Conservation (phyloP, 2,113 vertebrate genomes). For the Seriola dumerili region DNA sequence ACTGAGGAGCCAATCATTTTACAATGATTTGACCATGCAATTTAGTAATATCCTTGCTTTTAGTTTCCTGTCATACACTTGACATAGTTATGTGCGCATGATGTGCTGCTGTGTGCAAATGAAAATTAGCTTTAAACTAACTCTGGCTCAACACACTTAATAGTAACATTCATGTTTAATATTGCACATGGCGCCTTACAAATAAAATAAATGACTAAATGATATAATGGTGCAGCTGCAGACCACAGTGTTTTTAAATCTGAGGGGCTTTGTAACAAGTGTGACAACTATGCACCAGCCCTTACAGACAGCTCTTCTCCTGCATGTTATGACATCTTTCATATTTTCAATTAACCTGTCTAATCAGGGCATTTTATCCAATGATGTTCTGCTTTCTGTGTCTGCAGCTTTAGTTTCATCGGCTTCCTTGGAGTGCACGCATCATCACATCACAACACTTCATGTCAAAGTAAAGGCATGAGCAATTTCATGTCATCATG, state of each 20-base stretch:
- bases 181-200: background rate
- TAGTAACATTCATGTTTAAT: too few relatives aligned
- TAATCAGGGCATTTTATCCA: background rate
- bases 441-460: conserved; percentile 18
- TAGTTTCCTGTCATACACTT: background rate
- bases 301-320: background rate
- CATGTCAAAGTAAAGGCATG: background rate
- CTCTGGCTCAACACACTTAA: too few relatives aligned
- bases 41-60: background rate
- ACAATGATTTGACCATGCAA: background rate
- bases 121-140: background rate
- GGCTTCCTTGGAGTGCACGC: background rate
- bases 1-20: too few relatives aligned
- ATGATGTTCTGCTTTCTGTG: background rate
- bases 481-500: conserved; percentile 9
- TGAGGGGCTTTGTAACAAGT: background rate
- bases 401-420: conserved; percentile 4
- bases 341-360: conserved; percentile 15
- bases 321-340: background rate
- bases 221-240: background rate
- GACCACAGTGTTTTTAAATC: background rate
- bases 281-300: background rate
- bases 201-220: background rate
- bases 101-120: background rate
- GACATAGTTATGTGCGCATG: too few relatives aligned